A percentile compares a stretch with the other conserved stretches of the same genome.
Evolutionary conservation across 2,888 invertebrate genomes (phyloP).

Genomic region (Vannuccia rotundouncinata): DNA sequence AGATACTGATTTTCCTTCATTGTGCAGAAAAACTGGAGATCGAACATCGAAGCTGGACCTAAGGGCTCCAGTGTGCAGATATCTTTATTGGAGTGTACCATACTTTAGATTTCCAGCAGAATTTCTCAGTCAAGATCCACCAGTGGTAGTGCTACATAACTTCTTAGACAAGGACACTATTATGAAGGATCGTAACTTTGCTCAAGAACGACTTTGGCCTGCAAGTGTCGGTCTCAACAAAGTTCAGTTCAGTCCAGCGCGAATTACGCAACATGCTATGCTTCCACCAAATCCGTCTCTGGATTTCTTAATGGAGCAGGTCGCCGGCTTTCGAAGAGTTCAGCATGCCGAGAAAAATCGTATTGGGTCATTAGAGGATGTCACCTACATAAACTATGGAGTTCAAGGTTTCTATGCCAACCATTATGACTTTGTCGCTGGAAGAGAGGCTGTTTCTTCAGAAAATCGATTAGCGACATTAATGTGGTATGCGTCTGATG

Average conservation of each 20-base stretch:
- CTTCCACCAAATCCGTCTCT: neutral
- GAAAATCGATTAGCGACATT: neutral
- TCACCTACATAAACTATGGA: neutral
- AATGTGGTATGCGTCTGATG: constrained; percentile 2
- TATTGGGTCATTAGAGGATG: neutral
- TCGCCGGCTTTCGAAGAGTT: neutral
- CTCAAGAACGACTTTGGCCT: neutral
- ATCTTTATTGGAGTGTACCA: neutral
- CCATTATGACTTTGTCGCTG: neutral
- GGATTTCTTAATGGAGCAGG: neutral
- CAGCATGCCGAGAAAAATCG: neutral
- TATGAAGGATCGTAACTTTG: neutral
- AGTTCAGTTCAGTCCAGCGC: neutral
- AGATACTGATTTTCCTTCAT: neutral
- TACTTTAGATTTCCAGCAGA: neutral
- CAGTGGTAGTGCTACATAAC: neutral
- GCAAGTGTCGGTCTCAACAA: neutral
- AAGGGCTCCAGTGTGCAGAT: neutral
- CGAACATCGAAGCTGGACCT: neutral
- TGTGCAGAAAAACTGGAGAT: neutral
- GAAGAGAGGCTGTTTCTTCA: neutral
- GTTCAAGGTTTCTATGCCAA: neutral
- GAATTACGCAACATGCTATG: neutral
- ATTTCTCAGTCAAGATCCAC: neutral
- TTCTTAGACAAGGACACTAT: neutral